Evolutionary conservation across 2,888 invertebrate species (phyloP), one percentile per base, ranked within the genome.

Genomic region (Andrena dorsata): DNA sequence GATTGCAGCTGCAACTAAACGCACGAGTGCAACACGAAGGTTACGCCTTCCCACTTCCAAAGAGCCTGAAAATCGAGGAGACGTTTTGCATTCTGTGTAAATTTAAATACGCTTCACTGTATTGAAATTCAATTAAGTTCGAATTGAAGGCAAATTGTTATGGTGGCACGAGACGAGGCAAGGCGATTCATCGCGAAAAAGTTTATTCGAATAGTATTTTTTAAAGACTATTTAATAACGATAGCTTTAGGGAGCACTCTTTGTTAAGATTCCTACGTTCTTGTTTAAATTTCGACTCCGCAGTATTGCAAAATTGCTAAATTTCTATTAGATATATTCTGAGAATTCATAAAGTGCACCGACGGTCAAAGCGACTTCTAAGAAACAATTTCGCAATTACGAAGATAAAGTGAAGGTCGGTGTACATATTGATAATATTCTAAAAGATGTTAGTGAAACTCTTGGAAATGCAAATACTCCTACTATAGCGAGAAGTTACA

Each of bases 1-100:
- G 84, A 84, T 84, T 63, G 72, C 80, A 83, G 82, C 83, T 79
- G 82, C 61, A 60, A 70, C 65, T 65, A 69, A 70, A 70, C 41
- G 71, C 66, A 28, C 23, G 60, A 16, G n/a, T 32, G 16, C 7
- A 32, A 8, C n/a, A 7, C 6, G n/a, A 16, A n/a, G 13, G 13
- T 2, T 53, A 53, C 23, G 58, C 23, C 23, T 56, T 56, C 10
- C 23, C 26, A 13, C 26, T 56, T 56, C 4, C 13, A 26, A 23
- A 13, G 23, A 56, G 56, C 10, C 10, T 41, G 41, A 41, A 41
- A 41, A 13, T 41, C 41, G 41, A 16, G 16, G 16, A 41, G 41
- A 41, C 13, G 16, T 16, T 41, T 41, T 41, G 4, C 41, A 41
- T 16, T 41, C 41, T 16, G 41, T 16, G 41, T 16, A 16, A 41